Percentiles rank a stretch among this genome's conserved stretches.
phyloP scores from a whole-genome alignment of 2,888 invertebrate genomes.

The Dastarcus helophoroides region DNA sequence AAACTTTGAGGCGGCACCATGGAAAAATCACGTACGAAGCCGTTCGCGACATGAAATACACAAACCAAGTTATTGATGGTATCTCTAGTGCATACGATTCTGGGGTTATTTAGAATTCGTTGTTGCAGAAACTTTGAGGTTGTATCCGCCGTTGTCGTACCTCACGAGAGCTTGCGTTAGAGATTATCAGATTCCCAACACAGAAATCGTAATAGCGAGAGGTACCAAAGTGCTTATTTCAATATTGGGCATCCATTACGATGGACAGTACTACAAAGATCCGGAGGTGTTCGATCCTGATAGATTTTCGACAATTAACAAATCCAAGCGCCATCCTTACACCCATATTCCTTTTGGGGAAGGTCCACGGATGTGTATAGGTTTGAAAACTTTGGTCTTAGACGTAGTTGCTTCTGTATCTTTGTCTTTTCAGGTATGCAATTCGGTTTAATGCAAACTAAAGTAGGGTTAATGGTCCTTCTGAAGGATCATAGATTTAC shows the following conservation, averaged over 20 bases:
- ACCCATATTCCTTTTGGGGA: slow-evolving; percentile 25
- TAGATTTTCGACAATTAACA: slow-evolving; percentile 24
- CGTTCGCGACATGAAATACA: slow-evolving; percentile 35
- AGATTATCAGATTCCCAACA: slow-evolving; percentile 19
- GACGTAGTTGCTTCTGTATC: neutral
- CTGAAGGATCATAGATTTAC: slow-evolving; percentile 16
- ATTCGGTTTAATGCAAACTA: slow-evolving; percentile 20
- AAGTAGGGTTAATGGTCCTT: slow-evolving; percentile 16
- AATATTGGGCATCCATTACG: slow-evolving; percentile 25
- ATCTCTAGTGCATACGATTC: slow-evolving; percentile 7
- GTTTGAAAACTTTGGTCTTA: slow-evolving; percentile 5
- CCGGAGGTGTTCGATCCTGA: slow-evolving; percentile 31
- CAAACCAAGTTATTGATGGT: slow-evolving; percentile 36
- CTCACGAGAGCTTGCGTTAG: slow-evolving; percentile 21
- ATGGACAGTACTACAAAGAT: slow-evolving; percentile 26
- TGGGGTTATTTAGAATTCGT: neutral
- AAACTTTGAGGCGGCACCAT: slow-evolving; percentile 22
- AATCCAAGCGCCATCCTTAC: slow-evolving; percentile 16
- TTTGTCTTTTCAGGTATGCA: slow-evolving; percentile 16
- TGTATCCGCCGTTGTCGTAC: slow-evolving; percentile 27
- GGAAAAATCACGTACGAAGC: slow-evolving; percentile 34
- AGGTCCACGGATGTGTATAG: slow-evolving; percentile 12
- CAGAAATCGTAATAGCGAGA: slow-evolving; percentile 16
- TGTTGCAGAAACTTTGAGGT: slow-evolving; percentile 28
- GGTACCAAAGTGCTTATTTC: slow-evolving; percentile 21